phyloP scores from a whole-genome alignment of 2,797 vertebrate species.

The Rousettus madagascariensis region DNA sequence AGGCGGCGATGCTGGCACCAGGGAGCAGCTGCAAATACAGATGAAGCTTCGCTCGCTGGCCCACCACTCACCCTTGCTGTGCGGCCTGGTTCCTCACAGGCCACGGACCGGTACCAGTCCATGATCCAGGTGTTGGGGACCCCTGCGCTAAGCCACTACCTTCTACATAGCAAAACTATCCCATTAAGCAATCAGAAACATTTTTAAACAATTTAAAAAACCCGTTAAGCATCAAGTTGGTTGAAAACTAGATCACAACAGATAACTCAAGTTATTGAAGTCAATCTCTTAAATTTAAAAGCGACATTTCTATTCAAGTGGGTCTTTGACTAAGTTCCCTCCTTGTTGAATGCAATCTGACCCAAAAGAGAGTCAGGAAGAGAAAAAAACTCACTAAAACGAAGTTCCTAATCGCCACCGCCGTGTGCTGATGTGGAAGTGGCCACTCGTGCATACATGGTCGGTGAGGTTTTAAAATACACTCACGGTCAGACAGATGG shows the following conservation, averaged over 20 bases:
- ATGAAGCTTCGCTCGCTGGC: too few species aligned
- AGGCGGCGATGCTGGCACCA: too few species aligned
- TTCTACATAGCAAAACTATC: neutral
- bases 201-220: neutral
- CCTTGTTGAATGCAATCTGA: constrained; percentile 10
- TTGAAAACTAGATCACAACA: neutral
- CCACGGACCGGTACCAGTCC: too few species aligned
- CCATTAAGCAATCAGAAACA: neutral
- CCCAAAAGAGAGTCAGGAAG: neutral
- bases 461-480: constrained; percentile 76
- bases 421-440: constrained; percentile 65
- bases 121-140: too few species aligned
- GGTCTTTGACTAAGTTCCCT: neutral
- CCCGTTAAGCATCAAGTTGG: neutral
- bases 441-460: constrained; percentile 63
- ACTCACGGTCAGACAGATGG: constrained; percentile 82
- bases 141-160: neutral
- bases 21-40: too few species aligned
- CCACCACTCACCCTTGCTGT: too few species aligned
- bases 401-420: constrained; percentile 56
- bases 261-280: neutral
- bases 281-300: neutral
- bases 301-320: constrained; percentile 18
- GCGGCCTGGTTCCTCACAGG: too few species aligned
- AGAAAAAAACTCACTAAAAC: neutral